Conservation (phyloP, 2,888 invertebrate genomes). For the Labia minor region DNA sequence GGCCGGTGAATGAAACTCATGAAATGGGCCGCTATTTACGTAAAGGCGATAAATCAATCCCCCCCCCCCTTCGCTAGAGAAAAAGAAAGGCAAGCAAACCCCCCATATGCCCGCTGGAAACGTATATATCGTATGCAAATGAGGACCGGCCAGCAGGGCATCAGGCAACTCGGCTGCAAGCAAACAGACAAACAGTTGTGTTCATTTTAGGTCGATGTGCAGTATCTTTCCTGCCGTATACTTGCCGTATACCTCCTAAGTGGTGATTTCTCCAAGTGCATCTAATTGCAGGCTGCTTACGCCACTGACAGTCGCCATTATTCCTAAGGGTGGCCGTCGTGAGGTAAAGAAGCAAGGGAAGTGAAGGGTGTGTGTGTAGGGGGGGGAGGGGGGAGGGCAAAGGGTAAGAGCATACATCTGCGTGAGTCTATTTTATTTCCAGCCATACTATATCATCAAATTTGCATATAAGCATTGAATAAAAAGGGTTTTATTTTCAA, state of each 20-base stretch:
- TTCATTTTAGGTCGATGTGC: neutral
- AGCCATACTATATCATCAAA: constrained; percentile 13
- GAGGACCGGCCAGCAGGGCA: neutral
- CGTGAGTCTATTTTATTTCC: constrained; percentile 13
- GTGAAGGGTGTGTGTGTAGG: too few species aligned
- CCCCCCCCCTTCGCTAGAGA: neutral
- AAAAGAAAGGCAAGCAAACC: constrained; percentile 7
- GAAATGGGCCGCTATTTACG: constrained; percentile 13
- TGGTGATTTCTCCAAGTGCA: neutral
- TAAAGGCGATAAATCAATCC: constrained; percentile 13
- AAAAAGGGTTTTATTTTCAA: constrained; percentile 13
- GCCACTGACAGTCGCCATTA: neutral
- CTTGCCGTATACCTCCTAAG: neutral
- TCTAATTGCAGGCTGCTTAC: constrained; percentile 1
- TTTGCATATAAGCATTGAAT: constrained; percentile 13
- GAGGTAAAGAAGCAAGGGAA: neutral
- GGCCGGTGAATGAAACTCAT: constrained; percentile 13
- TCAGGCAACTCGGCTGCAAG: neutral
- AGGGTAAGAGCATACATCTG: neutral
- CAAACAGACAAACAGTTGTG: neutral
- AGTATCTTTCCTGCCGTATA: neutral
- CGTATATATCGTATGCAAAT: constrained; percentile 7
- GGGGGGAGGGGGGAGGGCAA: neutral
- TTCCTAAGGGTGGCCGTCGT: neutral
- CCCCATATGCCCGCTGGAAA: neutral